Conservation (phyloP, 1,140 invertebrate genomes). For the Holcopasites calliopsidis region DNA sequence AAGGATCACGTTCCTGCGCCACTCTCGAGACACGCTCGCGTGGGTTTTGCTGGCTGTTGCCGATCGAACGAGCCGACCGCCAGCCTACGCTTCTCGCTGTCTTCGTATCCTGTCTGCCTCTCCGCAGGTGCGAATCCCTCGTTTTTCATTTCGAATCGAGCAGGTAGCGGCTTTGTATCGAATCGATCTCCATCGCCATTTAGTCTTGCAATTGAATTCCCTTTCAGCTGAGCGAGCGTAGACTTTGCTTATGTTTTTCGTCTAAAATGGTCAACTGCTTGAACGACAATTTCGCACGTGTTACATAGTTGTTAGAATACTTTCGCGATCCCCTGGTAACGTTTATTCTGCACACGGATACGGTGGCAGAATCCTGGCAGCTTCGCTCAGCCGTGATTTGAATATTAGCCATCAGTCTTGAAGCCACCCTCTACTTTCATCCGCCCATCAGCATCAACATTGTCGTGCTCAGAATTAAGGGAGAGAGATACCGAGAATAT, state of each 20-base stretch:
- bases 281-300: no score
- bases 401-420: constrained; percentile 4
- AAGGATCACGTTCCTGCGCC: constrained; percentile 55
- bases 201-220: no score
- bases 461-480: not conserved
- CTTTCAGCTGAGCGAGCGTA: no score
- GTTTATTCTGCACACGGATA: constrained; percentile 14
- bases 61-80: constrained; percentile 40
- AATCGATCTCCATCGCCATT: not conserved
- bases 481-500: not conserved
- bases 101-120: constrained; percentile 57
- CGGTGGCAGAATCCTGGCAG: not conserved
- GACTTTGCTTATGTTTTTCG: no score
- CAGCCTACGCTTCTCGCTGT: constrained; percentile 41
- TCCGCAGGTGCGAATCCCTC: constrained; percentile 25
- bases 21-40: constrained; percentile 31
- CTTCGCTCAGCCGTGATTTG: not conserved
- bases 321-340: constrained; percentile 17
- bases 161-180: not conserved
- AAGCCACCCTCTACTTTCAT: not conserved
- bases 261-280: not conserved
- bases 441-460: not conserved
- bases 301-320: constrained; percentile 29
- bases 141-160: constrained; percentile 12
- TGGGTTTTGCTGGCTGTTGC: constrained; percentile 62